Percentiles rank a stretch among this genome's conserved stretches.
phyloP scores from a whole-genome alignment of 1,140 invertebrate species.

The Lerema accius region DNA sequence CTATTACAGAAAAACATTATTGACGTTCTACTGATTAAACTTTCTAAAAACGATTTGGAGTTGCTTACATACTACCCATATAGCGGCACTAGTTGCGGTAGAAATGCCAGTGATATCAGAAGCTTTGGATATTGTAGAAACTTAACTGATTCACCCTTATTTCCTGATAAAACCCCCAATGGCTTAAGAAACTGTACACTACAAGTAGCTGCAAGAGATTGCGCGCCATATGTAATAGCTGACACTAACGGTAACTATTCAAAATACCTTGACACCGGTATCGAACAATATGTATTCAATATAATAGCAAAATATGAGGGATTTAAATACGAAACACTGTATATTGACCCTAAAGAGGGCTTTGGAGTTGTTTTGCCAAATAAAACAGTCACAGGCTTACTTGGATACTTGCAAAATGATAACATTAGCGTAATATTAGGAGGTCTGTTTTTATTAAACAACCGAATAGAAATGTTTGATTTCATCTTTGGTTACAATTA shows the following conservation, averaged over 20 bases:
- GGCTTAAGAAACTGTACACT: constrained; percentile 42
- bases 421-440: constrained; percentile 47
- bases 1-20: constrained; percentile 41
- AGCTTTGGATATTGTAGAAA: constrained; percentile 41
- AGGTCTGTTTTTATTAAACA: constrained; percentile 45
- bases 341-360: constrained; percentile 17
- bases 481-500: constrained; percentile 48
- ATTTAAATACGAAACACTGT: constrained; percentile 35
- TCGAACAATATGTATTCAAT: constrained; percentile 51
- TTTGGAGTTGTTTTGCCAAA: constrained; percentile 51
- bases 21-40: constrained; percentile 38
- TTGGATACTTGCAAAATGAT: constrained; percentile 38
- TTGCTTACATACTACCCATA: constrained; percentile 49
- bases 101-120: constrained; percentile 30
- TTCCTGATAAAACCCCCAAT: constrained; percentile 34
- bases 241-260: constrained; percentile 37
- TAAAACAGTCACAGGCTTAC: constrained; percentile 44
- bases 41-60: constrained; percentile 21
- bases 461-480: constrained; percentile 46
- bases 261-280: constrained; percentile 34
- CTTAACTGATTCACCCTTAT: constrained; percentile 24
- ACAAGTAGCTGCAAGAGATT: constrained; percentile 43
- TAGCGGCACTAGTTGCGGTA: constrained; percentile 41
- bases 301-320: constrained; percentile 39
- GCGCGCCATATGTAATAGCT: constrained; percentile 45